phyloP scores from a whole-genome alignment of 2,113 vertebrate species.

The Cariama cristata region DNA sequence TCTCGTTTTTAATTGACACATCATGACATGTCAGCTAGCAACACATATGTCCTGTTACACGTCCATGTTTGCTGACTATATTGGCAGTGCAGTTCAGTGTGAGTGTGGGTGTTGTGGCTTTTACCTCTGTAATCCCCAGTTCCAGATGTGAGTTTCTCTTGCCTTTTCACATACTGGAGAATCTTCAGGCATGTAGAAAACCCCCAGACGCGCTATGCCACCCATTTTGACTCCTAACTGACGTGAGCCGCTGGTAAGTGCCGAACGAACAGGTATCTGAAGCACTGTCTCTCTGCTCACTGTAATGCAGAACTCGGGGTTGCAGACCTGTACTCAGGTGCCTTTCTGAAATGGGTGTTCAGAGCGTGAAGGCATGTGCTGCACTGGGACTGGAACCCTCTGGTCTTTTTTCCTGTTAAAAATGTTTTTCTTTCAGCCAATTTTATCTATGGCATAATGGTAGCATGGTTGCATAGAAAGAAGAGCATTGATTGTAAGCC shows the following conservation, averaged over 20 bases:
- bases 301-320: neutral
- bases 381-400: neutral
- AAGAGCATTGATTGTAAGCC: neutral
- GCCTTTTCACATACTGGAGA: neutral
- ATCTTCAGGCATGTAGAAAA: fast-evolving
- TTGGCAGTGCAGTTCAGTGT: neutral
- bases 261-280: fast-evolving
- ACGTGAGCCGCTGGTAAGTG: fast-evolving
- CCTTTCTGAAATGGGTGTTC: neutral
- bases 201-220: neutral
- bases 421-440: fast-evolving
- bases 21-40: fast-evolving
- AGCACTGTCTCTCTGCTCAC: fast-evolving
- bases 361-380: neutral
- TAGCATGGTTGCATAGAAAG: neutral
- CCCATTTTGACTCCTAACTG: fast-evolving
- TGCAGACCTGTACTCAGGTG: neutral
- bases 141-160: neutral
- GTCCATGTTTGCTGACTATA: neutral
- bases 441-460: fast-evolving
- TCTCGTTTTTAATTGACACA: neutral
- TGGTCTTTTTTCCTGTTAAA: neutral
- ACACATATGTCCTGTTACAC: fast-evolving
- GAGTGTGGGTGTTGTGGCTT: neutral
- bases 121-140: neutral